Conservation (phyloP, 2,113 vertebrate genomes). For the Cephalopterus ornatus region DNA sequence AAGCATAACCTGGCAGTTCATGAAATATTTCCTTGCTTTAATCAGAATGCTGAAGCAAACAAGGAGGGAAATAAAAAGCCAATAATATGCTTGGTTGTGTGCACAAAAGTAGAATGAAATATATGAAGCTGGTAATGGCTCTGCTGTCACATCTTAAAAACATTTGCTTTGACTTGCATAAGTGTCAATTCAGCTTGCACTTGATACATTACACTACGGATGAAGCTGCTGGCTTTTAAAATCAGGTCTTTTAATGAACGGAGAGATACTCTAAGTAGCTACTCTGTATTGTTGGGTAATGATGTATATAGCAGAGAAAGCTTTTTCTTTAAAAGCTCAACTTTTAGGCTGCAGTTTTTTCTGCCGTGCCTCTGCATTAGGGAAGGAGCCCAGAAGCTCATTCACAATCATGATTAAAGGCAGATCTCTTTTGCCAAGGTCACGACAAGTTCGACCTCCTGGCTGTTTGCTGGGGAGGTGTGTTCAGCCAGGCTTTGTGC, state of each 20-base stretch:
- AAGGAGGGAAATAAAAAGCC: constrained; percentile 61
- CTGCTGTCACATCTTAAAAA: constrained; percentile 66
- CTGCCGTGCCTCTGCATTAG: not conserved
- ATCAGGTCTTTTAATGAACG: not conserved
- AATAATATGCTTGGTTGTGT: constrained; percentile 61
- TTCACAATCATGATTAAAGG: not conserved
- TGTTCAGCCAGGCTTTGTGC: not conserved
- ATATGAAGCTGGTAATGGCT: constrained; percentile 66
- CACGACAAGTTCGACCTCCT: not conserved
- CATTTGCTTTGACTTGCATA: constrained; percentile 64
- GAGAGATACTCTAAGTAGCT: constrained; percentile 38
- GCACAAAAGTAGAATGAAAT: constrained; percentile 63
- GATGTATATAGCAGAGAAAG: constrained; percentile 36
- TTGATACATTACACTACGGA: constrained; percentile 42
- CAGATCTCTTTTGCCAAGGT: not conserved
- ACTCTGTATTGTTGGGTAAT: constrained; percentile 42
- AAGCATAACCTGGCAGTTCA: constrained; percentile 45
- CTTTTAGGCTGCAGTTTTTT: not conserved
- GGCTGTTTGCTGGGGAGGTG: not conserved
- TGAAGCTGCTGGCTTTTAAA: constrained; percentile 54
- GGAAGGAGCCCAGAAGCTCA: not conserved
- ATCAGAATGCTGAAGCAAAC: constrained; percentile 63
- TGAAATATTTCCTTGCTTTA: constrained; percentile 63
- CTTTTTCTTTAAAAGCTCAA: constrained; percentile 48
- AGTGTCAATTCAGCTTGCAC: constrained; percentile 58